These are phyloP conservation scores for Zygothrica quintamaculata DNA, from an alignment of 2,888 invertebrate genomes.

Conservation along the genomic window DNA sequence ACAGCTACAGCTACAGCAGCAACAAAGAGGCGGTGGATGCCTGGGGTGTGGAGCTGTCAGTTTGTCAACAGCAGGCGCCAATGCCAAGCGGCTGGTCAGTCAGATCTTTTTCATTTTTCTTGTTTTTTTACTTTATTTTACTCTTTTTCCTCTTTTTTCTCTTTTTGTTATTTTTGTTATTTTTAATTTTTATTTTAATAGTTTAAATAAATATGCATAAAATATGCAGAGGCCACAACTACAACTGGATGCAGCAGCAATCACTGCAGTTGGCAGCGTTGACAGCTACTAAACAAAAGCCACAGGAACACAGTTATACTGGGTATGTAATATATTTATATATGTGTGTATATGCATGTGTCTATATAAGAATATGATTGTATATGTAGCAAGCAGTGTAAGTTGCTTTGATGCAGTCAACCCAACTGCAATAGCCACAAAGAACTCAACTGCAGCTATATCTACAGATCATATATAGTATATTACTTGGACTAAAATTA, in stretches of 20 bases:
- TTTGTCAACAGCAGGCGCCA: slow-evolving; percentile 71
- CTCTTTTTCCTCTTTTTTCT: slow-evolving; percentile 1
- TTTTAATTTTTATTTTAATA: slow-evolving; percentile 70
- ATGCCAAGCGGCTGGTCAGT: slow-evolving; percentile 52
- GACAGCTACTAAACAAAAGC: slow-evolving; percentile 68
- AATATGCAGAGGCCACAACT: slow-evolving; percentile 2
- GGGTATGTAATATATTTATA: neutral
- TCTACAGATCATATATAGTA: no score
- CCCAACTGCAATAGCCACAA: no score
- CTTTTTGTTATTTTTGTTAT: slow-evolving; percentile 25
- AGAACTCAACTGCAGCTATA: no score
- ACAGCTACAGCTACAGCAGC: neutral
- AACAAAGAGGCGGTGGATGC: slow-evolving; percentile 1
- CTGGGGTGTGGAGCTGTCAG: slow-evolving; percentile 60
- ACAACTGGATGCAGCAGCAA: no score
- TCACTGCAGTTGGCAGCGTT: slow-evolving; percentile 65
- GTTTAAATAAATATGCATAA: slow-evolving; percentile 54
- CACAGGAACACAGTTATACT: slow-evolving; percentile 12
- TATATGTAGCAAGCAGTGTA: no score
- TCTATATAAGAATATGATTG: no score
- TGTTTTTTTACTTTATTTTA: slow-evolving; percentile 11
- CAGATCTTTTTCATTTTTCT: slow-evolving; percentile 1
- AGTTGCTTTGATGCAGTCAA: no score
- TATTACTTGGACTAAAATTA: no score
- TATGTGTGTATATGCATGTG: slow-evolving; percentile 1